These are phyloP conservation scores for Phaethornis superciliosus DNA, from an alignment of 2,113 vertebrate species.

Conservation along the genomic window DNA sequence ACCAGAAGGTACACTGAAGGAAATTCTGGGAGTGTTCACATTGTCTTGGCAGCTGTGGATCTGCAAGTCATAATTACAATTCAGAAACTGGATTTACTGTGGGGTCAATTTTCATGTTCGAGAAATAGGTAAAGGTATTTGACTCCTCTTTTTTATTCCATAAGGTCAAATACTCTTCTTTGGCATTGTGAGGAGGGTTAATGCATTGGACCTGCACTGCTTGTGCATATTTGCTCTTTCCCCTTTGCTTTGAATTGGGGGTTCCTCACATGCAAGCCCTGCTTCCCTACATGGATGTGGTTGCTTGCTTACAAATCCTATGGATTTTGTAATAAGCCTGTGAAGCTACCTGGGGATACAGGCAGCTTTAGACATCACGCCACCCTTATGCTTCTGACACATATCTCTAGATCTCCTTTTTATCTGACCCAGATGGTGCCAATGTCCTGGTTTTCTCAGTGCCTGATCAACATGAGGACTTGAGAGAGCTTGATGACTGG, in stretches of 20 bases:
- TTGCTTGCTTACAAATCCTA: conserved; percentile 25
- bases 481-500: neutral
- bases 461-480: neutral
- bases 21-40: neutral
- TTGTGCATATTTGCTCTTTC: neutral
- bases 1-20: neutral
- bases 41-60: neutral
- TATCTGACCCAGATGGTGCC: conserved; percentile 12
- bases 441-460: conserved; percentile 35
- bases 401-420: neutral
- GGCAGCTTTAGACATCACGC: neutral
- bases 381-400: neutral
- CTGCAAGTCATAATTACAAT: neutral
- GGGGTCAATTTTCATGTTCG: neutral
- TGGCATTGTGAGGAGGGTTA: neutral
- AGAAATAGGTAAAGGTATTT: neutral
- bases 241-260: neutral
- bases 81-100: neutral
- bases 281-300: neutral
- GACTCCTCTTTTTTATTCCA: neutral
- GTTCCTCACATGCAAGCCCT: neutral
- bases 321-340: conserved; percentile 4
- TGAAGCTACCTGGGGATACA: conserved; percentile 18
- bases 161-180: neutral
- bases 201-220: neutral